Percentiles rank a stretch among this genome's conserved stretches.
phyloP scores from a whole-genome alignment of 92 coral and sea anemone genomes.

The Pocillopora grandis region DNA sequence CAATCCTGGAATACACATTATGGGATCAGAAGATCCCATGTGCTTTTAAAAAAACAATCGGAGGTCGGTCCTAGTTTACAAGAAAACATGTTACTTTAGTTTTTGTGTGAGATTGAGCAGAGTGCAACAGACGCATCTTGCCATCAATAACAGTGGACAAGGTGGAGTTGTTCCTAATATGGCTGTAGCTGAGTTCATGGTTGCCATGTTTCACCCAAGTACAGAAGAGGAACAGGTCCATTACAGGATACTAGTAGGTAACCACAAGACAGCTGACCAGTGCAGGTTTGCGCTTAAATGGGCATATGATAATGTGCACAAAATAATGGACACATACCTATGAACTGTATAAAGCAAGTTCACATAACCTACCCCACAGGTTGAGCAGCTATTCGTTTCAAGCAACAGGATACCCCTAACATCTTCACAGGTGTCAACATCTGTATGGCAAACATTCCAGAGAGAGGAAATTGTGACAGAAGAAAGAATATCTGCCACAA shows the following conservation, averaged over 20 bases:
- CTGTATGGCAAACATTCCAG: constrained; percentile 51
- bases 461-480: constrained; percentile 45
- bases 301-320: constrained; percentile 23
- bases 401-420: constrained; percentile 11
- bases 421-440: constrained; percentile 58
- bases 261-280: constrained; percentile 53
- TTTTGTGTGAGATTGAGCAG: too few relatives aligned
- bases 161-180: constrained; percentile 50
- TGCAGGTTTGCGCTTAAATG: constrained; percentile 44
- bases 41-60: too few relatives aligned
- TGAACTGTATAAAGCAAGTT: constrained; percentile 50
- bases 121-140: constrained; percentile 16
- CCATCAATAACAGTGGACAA: constrained; percentile 47
- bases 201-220: constrained; percentile 41
- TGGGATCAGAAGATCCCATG: too few relatives aligned
- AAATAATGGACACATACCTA: constrained; percentile 33
- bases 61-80: too few relatives aligned
- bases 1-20: too few relatives aligned
- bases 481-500: constrained; percentile 44
- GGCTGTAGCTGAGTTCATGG: constrained; percentile 36
- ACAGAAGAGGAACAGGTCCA: constrained; percentile 46
- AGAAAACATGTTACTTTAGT: too few relatives aligned
- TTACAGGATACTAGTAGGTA: constrained; percentile 37
- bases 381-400: constrained; percentile 3
- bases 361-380: constrained; percentile 7